Evolutionary conservation across 2,797 vertebrate species (phyloP).

Genomic region (Pipistrellus kuhlii): DNA sequence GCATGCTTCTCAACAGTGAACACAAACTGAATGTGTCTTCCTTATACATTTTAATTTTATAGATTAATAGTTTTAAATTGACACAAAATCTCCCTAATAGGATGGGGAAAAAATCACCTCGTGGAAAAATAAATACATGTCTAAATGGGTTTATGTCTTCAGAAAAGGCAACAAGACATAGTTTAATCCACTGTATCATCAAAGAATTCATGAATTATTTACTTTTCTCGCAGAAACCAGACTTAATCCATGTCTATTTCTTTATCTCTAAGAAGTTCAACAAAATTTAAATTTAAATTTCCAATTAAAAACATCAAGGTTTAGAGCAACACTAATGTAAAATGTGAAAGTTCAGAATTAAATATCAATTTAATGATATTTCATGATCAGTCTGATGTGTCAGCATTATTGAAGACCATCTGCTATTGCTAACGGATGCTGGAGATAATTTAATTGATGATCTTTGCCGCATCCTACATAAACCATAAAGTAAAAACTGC

Average conservation of each 20-base stretch:
- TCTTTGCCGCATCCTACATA: constrained; percentile 30
- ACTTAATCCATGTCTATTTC: background rate
- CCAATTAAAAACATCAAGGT: background rate
- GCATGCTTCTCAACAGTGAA: background rate
- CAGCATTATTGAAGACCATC: constrained; percentile 21
- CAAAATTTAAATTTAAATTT: constrained; percentile 1
- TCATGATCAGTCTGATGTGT: background rate
- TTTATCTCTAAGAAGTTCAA: background rate
- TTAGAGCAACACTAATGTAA: background rate
- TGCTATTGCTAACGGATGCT: constrained; percentile 52
- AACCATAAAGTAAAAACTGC: constrained; percentile 46
- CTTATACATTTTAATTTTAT: background rate
- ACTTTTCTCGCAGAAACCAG: background rate
- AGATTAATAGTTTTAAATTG: background rate
- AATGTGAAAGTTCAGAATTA: background rate
- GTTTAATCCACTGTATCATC: no score
- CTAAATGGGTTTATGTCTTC: no score
- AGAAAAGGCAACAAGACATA: no score
- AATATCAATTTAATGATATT: background rate
- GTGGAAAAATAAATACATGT: background rate
- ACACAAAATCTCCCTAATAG: background rate
- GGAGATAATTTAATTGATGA: constrained; percentile 56
- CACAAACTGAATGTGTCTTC: background rate
- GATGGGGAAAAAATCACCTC: background rate
- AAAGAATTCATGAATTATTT: background rate